Conservation (phyloP, 2,113 vertebrate genomes). For the Hypanus sabinus region DNA sequence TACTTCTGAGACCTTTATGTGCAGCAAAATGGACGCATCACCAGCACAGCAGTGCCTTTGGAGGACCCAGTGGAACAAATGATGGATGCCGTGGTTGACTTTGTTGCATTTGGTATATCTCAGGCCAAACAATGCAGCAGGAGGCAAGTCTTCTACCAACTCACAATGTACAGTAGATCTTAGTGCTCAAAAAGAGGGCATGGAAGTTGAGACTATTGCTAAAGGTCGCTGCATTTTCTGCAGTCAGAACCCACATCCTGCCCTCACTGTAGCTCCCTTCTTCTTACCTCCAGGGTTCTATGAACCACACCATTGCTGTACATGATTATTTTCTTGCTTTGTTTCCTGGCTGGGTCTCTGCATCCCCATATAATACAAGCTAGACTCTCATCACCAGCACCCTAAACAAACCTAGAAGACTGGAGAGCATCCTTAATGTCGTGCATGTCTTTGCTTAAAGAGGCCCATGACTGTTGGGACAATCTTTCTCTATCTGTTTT, state of each 20-base stretch:
- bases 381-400: neutral
- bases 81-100: neutral
- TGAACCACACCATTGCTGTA: neutral
- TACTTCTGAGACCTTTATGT: neutral
- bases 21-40: neutral
- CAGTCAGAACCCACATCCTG: neutral
- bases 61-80: neutral
- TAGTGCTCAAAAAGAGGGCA: too few species aligned
- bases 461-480: neutral
- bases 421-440: neutral
- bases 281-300: neutral
- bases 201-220: too few species aligned
- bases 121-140: neutral
- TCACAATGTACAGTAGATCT: too few species aligned
- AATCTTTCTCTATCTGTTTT: neutral
- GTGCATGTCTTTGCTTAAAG: neutral
- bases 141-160: neutral
- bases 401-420: neutral
- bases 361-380: neutral
- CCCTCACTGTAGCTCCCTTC: neutral
- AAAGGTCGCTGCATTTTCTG: neutral
- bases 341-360: neutral
- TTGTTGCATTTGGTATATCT: neutral
- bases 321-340: neutral
- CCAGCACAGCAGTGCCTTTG: neutral